Percentiles rank a stretch among this genome's conserved stretches.
Conservation (phyloP, 1,140 invertebrate genomes). For the Mya arenaria region DNA sequence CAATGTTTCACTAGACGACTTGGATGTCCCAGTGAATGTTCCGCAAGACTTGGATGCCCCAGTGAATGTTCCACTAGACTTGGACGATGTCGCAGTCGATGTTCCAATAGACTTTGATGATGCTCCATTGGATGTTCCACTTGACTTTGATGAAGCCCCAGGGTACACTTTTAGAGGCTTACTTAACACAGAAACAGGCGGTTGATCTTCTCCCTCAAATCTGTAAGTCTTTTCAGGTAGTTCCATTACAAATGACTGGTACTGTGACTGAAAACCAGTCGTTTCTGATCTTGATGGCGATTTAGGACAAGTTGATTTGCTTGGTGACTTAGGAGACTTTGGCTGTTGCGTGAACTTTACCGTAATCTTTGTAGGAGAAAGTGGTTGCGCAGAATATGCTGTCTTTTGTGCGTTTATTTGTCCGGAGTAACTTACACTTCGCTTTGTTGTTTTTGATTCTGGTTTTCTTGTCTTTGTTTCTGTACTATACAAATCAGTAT, state of each 20-base stretch:
- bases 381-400: constrained; percentile 38
- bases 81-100: background rate
- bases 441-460: constrained; percentile 19
- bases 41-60: background rate
- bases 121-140: background rate
- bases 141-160: background rate
- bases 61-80: background rate
- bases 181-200: background rate
- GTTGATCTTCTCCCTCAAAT: constrained; percentile 36
- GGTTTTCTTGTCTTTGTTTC: constrained; percentile 31
- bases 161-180: too few species aligned
- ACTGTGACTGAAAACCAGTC: constrained; percentile 46
- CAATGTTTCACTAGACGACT: too few species aligned
- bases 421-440: constrained; percentile 40
- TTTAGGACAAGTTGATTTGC: constrained; percentile 24
- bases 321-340: constrained; percentile 10
- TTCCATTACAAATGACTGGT: constrained; percentile 49
- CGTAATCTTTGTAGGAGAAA: constrained; percentile 46
- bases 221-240: constrained; percentile 38
- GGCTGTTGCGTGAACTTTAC: constrained; percentile 36
- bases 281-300: constrained; percentile 41
- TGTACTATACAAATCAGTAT: background rate
- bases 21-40: background rate
- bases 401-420: constrained; percentile 28
- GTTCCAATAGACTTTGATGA: background rate